Evolutionary conservation across 2,888 invertebrate species (phyloP).

Genomic region (Brachylomia viminalis): DNA sequence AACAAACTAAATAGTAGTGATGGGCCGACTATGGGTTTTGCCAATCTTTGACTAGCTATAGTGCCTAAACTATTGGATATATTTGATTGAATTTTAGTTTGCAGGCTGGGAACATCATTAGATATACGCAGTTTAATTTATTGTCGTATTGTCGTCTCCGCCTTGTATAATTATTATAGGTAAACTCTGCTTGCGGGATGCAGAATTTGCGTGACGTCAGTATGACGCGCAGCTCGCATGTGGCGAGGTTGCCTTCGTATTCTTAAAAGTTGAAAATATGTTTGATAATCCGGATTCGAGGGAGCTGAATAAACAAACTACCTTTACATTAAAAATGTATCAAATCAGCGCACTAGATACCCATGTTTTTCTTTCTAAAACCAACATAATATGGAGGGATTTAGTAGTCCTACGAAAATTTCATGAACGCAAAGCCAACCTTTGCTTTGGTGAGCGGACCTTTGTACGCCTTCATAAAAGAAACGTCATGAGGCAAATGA

Average conservation of each 20-base stretch:
- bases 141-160: too few relatives aligned
- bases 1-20: too few relatives aligned
- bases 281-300: conserved; percentile 12
- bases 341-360: conserved; percentile 9
- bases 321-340: conserved; percentile 23
- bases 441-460: conserved; percentile 35
- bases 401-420: conserved; percentile 45
- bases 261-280: neutral
- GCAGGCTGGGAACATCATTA: too few relatives aligned
- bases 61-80: too few relatives aligned
- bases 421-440: conserved; percentile 42
- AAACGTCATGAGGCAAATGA: conserved; percentile 48
- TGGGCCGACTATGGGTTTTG: too few relatives aligned
- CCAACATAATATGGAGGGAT: conserved; percentile 52
- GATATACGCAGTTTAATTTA: too few relatives aligned
- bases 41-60: too few relatives aligned
- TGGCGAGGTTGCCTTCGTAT: neutral
- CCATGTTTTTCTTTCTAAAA: conserved; percentile 37
- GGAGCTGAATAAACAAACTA: conserved; percentile 28
- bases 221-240: too few relatives aligned
- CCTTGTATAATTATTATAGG: too few relatives aligned
- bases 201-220: too few relatives aligned
- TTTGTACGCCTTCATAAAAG: conserved; percentile 40
- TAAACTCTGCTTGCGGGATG: too few relatives aligned
- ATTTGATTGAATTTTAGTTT: too few relatives aligned